Evolutionary conservation across 2,888 invertebrate genomes (phyloP).

Genomic region (Tipula lateralis): DNA sequence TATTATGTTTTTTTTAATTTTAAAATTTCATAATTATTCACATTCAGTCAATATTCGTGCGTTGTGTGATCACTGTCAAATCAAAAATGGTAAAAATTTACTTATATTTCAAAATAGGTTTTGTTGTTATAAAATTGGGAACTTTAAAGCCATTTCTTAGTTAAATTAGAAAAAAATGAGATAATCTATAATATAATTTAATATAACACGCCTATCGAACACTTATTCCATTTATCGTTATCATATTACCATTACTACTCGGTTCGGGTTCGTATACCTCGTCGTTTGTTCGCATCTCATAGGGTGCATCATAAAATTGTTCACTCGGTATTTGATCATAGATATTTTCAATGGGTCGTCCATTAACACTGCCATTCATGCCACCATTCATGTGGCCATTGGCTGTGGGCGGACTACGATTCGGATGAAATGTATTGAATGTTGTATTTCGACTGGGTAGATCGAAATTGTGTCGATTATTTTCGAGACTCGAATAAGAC

Average conservation of each 20-base stretch:
- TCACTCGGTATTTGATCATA: constrained; percentile 63
- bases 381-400: constrained; percentile 45
- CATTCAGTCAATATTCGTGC: neutral
- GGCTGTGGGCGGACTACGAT: constrained; percentile 45
- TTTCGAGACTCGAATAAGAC: constrained; percentile 79
- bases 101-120: neutral
- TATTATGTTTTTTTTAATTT: neutral
- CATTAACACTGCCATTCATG: neutral
- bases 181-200: neutral
- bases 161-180: neutral
- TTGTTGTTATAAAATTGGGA: neutral
- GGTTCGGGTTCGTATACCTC: constrained; percentile 55
- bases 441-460: constrained; percentile 44
- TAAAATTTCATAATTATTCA: neutral
- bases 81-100: neutral
- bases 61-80: neutral
- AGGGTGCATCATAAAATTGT: constrained; percentile 71
- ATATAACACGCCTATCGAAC: constrained; percentile 52
- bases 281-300: constrained; percentile 58
- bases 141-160: neutral
- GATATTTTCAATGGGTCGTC: constrained; percentile 47
- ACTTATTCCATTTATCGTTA: constrained; percentile 85
- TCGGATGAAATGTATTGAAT: constrained; percentile 46
- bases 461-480: constrained; percentile 43
- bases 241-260: constrained; percentile 50